Evolutionary conservation across 2,888 invertebrate species (phyloP).

Genomic region (Pammene aurita): DNA sequence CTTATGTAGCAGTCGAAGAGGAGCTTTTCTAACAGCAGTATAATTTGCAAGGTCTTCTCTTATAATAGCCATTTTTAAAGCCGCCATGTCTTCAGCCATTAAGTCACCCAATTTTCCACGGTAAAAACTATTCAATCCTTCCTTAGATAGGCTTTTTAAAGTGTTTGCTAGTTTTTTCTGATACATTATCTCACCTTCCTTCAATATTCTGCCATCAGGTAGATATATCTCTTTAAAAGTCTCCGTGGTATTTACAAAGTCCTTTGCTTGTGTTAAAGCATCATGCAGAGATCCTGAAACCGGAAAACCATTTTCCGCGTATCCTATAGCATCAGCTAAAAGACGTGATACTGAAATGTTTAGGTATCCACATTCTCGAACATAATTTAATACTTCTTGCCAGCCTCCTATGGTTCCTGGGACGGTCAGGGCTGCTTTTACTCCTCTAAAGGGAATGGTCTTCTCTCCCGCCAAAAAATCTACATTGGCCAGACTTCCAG

Average conservation of each 20-base stretch:
- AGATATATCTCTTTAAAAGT: slow-evolving; percentile 59
- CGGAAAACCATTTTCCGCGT: slow-evolving; percentile 71
- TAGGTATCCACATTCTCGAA: slow-evolving; percentile 67
- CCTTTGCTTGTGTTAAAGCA: slow-evolving; percentile 43
- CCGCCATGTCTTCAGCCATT: slow-evolving; percentile 65
- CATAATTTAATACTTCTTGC: slow-evolving; percentile 73
- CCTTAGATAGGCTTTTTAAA: slow-evolving; percentile 58
- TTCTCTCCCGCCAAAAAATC: slow-evolving; percentile 58
- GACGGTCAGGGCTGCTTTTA: slow-evolving; percentile 69
- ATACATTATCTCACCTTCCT: slow-evolving; percentile 60
- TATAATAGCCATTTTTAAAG: slow-evolving; percentile 68
- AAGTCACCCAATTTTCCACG: slow-evolving; percentile 64
- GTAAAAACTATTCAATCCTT: slow-evolving; percentile 72
- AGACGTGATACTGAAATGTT: slow-evolving; percentile 60
- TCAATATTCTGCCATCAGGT: slow-evolving; percentile 57
- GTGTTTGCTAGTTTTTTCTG: slow-evolving; percentile 68
- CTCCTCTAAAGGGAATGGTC: slow-evolving; percentile 64
- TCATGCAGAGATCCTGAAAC: slow-evolving; percentile 56
- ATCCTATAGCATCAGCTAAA: slow-evolving; percentile 67
- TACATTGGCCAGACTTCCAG: slow-evolving; percentile 66
- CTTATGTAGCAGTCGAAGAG: slow-evolving; percentile 63
- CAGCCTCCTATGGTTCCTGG: slow-evolving; percentile 75
- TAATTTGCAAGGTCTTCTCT: slow-evolving; percentile 67
- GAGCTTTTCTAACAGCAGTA: slow-evolving; percentile 61
- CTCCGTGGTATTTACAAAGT: slow-evolving; percentile 42